phyloP scores from a whole-genome alignment of 2,113 vertebrate species.

The Fulmarus glacialis region DNA sequence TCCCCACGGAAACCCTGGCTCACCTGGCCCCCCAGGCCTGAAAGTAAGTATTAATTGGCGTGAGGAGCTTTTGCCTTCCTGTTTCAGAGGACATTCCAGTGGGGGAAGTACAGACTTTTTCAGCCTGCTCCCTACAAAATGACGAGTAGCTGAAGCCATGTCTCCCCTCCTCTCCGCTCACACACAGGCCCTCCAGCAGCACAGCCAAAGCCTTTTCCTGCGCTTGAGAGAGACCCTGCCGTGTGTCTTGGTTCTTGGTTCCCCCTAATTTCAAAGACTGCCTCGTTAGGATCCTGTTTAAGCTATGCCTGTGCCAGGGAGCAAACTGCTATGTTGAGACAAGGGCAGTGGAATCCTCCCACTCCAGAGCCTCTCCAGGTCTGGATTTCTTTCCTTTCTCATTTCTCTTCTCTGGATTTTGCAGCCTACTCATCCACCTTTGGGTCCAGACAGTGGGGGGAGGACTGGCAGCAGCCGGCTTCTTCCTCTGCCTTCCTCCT shows the following conservation, averaged over 20 bases:
- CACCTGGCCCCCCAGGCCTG: conserved; percentile 81
- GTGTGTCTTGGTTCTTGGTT: not conserved
- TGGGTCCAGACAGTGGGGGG: not conserved
- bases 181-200: not conserved
- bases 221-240: not conserved
- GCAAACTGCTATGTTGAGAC: not conserved
- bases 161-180: not conserved
- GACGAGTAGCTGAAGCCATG: not conserved
- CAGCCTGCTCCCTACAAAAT: not conserved
- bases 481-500: not conserved
- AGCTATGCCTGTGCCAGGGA: not conserved
- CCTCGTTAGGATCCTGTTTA: not conserved
- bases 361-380: not conserved
- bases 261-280: not conserved
- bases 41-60: conserved; percentile 78
- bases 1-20: conserved; percentile 92
- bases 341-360: not conserved
- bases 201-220: not conserved
- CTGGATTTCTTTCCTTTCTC: not conserved
- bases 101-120: not conserved
- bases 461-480: not conserved
- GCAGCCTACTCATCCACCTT: not conserved
- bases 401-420: not conserved
- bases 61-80: not conserved
- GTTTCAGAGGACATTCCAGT: rapidly evolving